Percentiles rank a stretch among this genome's conserved stretches.
Conservation (phyloP, 2,797 vertebrate genomes). For the Psittacula echo region DNA sequence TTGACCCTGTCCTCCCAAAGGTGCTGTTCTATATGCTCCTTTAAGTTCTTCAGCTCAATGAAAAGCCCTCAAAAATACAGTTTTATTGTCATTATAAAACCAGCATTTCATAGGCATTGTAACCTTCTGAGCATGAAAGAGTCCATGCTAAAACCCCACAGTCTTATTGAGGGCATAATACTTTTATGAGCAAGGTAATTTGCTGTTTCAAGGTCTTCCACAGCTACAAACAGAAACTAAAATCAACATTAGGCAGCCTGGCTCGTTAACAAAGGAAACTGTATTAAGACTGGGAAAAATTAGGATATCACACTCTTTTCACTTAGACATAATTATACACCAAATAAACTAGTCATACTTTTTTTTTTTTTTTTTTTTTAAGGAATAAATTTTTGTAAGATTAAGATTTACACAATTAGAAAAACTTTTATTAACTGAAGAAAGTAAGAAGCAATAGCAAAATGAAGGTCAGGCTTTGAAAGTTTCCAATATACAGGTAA, state of each 20-base stretch:
- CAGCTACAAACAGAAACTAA: neutral
- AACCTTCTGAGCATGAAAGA: neutral
- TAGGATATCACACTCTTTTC: neutral
- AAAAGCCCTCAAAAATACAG: neutral
- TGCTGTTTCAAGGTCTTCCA: neutral
- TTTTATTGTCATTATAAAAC: neutral
- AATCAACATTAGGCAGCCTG: neutral
- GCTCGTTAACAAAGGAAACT: neutral
- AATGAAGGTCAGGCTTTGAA: neutral
- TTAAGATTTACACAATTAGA: neutral
- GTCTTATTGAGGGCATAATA: neutral
- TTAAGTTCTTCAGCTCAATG: neutral
- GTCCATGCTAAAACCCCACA: neutral
- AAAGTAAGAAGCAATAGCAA: neutral
- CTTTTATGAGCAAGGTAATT: neutral
- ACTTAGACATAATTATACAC: neutral
- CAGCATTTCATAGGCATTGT: neutral
- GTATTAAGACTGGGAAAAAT: neutral
- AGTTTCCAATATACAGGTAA: neutral
- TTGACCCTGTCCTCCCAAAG: neutral
- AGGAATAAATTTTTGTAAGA: neutral
- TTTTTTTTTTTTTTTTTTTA: neutral
- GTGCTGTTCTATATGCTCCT: neutral
- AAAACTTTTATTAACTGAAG: neutral
- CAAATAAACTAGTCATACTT: neutral